Base-by-base conservation (phyloP, 2,888 invertebrate species). In the Sphaerophoria rueppellii region DNA sequence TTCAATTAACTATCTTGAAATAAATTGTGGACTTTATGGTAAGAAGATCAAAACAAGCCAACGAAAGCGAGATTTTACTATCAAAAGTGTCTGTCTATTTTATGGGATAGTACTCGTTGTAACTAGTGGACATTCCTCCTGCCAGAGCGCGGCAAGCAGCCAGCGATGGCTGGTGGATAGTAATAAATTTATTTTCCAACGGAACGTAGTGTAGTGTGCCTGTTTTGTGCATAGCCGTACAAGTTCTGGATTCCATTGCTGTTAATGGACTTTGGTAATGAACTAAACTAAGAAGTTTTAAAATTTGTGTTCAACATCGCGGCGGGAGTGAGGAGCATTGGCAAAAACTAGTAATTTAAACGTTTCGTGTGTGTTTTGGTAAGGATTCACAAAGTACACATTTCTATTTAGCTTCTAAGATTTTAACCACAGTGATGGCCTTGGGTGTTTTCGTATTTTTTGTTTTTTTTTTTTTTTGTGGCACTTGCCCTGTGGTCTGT, bases 21-120 rank as follows among this genome's bases (percentile, higher is more conserved):
- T 85, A 85, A 85, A 81, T 81, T 85, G 69, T 58, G 54, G 73
- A 77, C 70, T 85, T 85, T 81, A 85, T 85, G 81, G 77, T 60
- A 57, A 40, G 48, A 43, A 50, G 34, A 52, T 43, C 60, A 74
- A 75, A 70, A 35, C 52, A 48, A 63, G 35, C 73, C 52, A 85
- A 73, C 69, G 72, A 85, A 85, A 76, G 83, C 72, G 63, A 85
- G 80, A 80, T 54, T 46, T 48, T 35, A 46, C 78, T 60, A 69
- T 76, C 52, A 69, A 63, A 80, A 57, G 57, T 72, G 65, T 34
- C 48, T 50, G 48, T 52, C 58, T 43, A 3, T 40, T 43, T 35
- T n/a, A n/a, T 4, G 11, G 5, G 35, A 37, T 6, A 34, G 34
- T 12, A 40, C 11, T 43, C 57, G 24, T 55, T 12, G 16, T 52